phyloP scores from a whole-genome alignment of 1,140 invertebrate genomes.

The Lasaia peninsularis region DNA sequence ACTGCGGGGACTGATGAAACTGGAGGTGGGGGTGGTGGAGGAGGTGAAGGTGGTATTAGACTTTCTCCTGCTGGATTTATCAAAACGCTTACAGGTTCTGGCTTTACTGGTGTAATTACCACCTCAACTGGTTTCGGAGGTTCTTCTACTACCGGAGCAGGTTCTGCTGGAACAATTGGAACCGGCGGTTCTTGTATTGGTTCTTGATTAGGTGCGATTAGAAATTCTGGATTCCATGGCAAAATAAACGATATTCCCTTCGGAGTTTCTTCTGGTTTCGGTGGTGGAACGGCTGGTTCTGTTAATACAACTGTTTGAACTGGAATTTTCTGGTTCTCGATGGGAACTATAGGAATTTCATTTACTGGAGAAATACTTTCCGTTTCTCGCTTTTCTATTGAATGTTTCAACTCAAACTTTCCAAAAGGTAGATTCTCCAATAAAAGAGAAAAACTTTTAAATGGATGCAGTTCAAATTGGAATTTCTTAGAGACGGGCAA shows the following conservation, averaged over 20 bases:
- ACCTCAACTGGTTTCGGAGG: constrained; percentile 15
- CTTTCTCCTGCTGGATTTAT: constrained; percentile 21
- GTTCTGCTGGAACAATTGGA: constrained; percentile 10
- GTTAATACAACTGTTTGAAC: constrained; percentile 13
- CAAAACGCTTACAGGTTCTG: constrained; percentile 20
- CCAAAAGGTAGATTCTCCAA: constrained; percentile 53
- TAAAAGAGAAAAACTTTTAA: constrained; percentile 27
- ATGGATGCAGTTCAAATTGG: constrained; percentile 38
- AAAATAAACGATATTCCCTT: constrained; percentile 15
- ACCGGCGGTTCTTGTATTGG: not conserved
- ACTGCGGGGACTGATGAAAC: not conserved
- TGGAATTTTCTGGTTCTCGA: constrained; percentile 11
- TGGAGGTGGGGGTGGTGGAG: constrained; percentile 16
- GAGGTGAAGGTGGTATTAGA: constrained; percentile 13
- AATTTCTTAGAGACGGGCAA: constrained; percentile 33
- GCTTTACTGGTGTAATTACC: constrained; percentile 12
- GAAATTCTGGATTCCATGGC: constrained; percentile 14
- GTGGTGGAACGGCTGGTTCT: not conserved
- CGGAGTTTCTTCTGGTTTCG: constrained; percentile 16
- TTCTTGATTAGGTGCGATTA: not conserved
- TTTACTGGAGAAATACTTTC: constrained; percentile 18
- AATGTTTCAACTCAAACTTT: constrained; percentile 41
- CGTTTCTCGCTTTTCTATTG: constrained; percentile 32
- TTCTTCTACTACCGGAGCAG: constrained; percentile 15
- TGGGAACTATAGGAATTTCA: constrained; percentile 21